Conservation (phyloP, 2,888 invertebrate species). For the Criorhina ranunculi region DNA sequence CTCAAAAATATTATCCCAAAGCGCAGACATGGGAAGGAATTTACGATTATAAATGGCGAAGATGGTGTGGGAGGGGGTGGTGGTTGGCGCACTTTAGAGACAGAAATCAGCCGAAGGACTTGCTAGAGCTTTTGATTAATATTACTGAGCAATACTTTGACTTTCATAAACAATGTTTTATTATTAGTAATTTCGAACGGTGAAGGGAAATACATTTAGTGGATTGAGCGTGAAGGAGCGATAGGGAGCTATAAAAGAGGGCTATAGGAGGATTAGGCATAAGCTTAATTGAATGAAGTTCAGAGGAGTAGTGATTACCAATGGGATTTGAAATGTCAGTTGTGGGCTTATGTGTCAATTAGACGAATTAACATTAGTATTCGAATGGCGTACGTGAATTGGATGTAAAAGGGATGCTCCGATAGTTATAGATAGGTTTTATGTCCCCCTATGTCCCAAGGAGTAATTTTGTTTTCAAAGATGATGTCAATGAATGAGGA, state of each 20-base stretch:
- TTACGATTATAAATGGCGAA: neutral
- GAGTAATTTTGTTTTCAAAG: too few relatives aligned
- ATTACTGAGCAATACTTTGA: slow-evolving; percentile 3
- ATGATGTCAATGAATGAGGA: too few relatives aligned
- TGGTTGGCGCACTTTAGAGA: neutral
- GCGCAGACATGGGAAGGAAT: neutral
- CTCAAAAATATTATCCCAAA: slow-evolving; percentile 27
- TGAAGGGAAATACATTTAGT: neutral
- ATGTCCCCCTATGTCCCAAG: too few relatives aligned
- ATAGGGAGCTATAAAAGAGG: neutral
- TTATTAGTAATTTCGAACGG: slow-evolving; percentile 14
- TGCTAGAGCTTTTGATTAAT: slow-evolving; percentile 21
- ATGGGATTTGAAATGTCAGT: slow-evolving; percentile 12
- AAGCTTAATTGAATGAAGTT: slow-evolving; percentile 16
- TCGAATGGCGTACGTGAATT: neutral
- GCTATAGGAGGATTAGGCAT: neutral
- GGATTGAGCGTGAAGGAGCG: neutral
- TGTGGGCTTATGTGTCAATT: slow-evolving; percentile 31
- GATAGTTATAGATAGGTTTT: too few relatives aligned
- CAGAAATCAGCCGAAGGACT: neutral
- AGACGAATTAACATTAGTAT: slow-evolving; percentile 12
- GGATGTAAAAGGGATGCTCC: too few relatives aligned
- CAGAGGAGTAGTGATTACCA: neutral
- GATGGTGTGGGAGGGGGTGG: neutral
- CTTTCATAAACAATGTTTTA: slow-evolving; percentile 30